Percentiles rank a stretch among this genome's conserved stretches.
These are phyloP conservation scores for Siniperca knerii DNA, from an alignment of 2,113 vertebrate species.

Conservation along the genomic window DNA sequence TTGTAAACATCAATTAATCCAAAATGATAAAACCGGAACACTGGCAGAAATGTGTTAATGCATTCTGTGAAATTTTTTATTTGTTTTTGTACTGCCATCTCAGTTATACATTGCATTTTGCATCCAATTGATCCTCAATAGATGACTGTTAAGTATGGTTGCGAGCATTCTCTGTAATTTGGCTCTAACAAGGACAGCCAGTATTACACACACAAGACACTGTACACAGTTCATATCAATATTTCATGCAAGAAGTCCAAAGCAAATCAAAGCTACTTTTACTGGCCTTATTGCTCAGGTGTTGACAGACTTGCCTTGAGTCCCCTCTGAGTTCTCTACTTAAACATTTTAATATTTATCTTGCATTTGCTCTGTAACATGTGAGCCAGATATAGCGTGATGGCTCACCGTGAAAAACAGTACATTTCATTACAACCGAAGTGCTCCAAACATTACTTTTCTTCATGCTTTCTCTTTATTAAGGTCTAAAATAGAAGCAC, in stretches of 20 bases:
- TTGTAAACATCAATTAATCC: slow-evolving; percentile 41
- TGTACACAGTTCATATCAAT: neutral
- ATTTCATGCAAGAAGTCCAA: slow-evolving; percentile 13
- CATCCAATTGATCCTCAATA: slow-evolving; percentile 19
- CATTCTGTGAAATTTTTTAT: slow-evolving; percentile 44
- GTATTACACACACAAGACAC: neutral
- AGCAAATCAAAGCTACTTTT: slow-evolving; percentile 26
- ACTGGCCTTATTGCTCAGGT: neutral
- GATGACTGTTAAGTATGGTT: slow-evolving; percentile 14
- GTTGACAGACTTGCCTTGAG: slow-evolving; percentile 4
- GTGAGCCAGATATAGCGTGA: slow-evolving; percentile 13
- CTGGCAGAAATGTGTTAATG: slow-evolving; percentile 38
- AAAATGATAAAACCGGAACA: slow-evolving; percentile 39
- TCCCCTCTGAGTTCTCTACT: neutral
- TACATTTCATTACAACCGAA: slow-evolving; percentile 13
- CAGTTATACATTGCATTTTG: slow-evolving; percentile 19
- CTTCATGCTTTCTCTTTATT: neutral
- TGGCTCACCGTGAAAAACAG: neutral
- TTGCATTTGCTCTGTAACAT: neutral
- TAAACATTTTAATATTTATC: slow-evolving; percentile 9
- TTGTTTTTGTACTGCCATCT: slow-evolving; percentile 40
- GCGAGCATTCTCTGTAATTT: neutral
- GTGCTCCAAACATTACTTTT: slow-evolving; percentile 15
- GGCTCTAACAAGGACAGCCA: slow-evolving; percentile 19
- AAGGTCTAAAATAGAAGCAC: slow-evolving; percentile 33